These are phyloP conservation scores for Neosilurus hyrtlii DNA, from an alignment of 2,797 vertebrate species.

Conservation along the genomic window DNA sequence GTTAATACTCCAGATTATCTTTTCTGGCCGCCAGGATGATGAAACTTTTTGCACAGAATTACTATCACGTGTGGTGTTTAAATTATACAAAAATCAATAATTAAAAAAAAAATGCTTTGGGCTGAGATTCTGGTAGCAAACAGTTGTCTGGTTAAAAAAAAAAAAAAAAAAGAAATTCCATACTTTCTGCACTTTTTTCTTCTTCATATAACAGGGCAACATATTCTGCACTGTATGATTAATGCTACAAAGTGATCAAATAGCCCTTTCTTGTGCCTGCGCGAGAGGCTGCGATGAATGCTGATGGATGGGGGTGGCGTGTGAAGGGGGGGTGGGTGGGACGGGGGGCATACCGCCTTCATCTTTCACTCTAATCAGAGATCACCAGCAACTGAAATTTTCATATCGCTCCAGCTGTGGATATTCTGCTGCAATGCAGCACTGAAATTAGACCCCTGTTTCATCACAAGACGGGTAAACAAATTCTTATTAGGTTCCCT, in stretches of 20 bases:
- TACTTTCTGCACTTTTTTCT: constrained; percentile 54
- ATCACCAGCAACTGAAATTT: constrained; percentile 56
- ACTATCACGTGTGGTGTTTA: not conserved
- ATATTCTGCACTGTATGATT: constrained; percentile 48
- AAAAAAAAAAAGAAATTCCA: constrained; percentile 28
- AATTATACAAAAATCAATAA: constrained; percentile 13
- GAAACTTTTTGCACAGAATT: constrained; percentile 51
- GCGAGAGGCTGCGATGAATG: constrained; percentile 54
- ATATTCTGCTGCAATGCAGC: constrained; percentile 56
- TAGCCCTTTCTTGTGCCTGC: constrained; percentile 59
- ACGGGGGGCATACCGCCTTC: constrained; percentile 29
- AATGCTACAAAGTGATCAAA: constrained; percentile 59
- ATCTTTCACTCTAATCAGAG: constrained; percentile 54
- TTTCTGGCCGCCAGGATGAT: constrained; percentile 44
- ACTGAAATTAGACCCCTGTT: constrained; percentile 40
- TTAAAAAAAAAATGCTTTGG: constrained; percentile 1
- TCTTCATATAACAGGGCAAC: constrained; percentile 42
- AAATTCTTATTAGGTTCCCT: constrained; percentile 7
- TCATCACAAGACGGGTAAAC: constrained; percentile 20
- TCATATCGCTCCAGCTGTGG: constrained; percentile 47
- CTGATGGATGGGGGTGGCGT: constrained; percentile 42
- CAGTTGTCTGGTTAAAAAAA: not conserved
- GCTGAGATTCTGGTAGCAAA: not conserved
- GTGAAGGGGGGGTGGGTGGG: not conserved
- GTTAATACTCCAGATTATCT: constrained; percentile 48